phyloP scores from a whole-genome alignment of 2,888 invertebrate genomes.

The Nomada ferruginata region DNA sequence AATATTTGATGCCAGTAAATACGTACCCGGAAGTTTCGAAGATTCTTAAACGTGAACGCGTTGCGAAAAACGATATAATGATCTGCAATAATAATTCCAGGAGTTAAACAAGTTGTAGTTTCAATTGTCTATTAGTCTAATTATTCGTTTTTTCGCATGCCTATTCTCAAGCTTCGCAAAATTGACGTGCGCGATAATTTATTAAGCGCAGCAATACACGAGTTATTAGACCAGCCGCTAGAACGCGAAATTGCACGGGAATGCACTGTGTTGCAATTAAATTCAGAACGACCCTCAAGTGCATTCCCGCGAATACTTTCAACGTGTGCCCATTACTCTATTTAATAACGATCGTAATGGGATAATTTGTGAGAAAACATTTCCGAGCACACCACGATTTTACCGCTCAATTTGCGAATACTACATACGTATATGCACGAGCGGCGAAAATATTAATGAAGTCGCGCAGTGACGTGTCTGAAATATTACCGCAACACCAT shows the following conservation, averaged over 20 bases:
- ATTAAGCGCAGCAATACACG: constrained; percentile 2
- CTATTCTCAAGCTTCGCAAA: neutral
- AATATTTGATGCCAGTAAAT: neutral
- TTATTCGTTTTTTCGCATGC: neutral
- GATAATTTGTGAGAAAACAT: constrained; percentile 50
- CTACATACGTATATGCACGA: neutral
- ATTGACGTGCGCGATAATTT: constrained; percentile 10
- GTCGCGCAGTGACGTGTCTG: neutral
- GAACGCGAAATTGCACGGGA: constrained; percentile 37
- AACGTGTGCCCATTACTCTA: constrained; percentile 21
- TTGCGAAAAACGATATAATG: neutral
- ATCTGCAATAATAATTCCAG: neutral
- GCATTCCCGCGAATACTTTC: constrained; percentile 49
- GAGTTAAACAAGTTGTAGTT: neutral
- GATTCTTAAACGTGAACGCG: neutral
- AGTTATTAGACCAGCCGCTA: constrained; percentile 22
- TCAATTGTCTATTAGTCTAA: neutral
- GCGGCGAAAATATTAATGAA: constrained; percentile 25
- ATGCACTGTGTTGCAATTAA: constrained; percentile 50
- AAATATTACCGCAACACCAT: neutral
- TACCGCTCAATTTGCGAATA: constrained; percentile 7
- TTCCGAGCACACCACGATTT: constrained; percentile 8
- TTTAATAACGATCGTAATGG: constrained; percentile 55
- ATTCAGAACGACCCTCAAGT: constrained; percentile 38
- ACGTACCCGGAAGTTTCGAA: neutral